These are phyloP conservation scores for Symphodus melops DNA, from an alignment of 2,113 vertebrate species.

Conservation along the genomic window DNA sequence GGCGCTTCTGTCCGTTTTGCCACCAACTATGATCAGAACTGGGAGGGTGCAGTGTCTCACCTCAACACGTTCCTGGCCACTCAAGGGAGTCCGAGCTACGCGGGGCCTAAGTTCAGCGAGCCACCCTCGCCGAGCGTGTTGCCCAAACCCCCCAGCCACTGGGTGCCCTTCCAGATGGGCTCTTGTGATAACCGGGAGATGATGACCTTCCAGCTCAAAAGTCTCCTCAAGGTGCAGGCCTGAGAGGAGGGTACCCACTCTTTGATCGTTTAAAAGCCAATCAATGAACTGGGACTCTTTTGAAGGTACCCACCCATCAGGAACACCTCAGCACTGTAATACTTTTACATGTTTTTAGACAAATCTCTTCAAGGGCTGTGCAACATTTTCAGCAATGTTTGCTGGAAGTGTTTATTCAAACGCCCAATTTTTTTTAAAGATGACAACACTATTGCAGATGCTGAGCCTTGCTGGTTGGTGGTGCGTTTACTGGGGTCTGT, in stretches of 20 bases:
- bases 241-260: conserved; percentile 75
- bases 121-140: conserved; percentile 96
- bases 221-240: conserved; percentile 96
- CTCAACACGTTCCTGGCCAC: conserved; percentile 86
- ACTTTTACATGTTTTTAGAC: conserved; percentile 70
- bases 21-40: conserved; percentile 85
- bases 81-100: conserved; percentile 91
- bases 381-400: conserved; percentile 32
- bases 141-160: conserved; percentile 96
- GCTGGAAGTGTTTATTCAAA: conserved; percentile 30
- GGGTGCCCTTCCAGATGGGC: conserved; percentile 92
- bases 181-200: conserved; percentile 92
- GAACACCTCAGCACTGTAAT: conserved; percentile 74
- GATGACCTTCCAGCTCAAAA: conserved; percentile 98
- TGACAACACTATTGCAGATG: conserved; percentile 59
- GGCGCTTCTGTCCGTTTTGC: conserved; percentile 82
- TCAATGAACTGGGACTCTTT: conserved; percentile 65
- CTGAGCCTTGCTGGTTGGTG: conserved; percentile 77
- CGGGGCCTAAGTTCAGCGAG: conserved; percentile 98
- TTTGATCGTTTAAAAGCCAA: conserved; percentile 29
- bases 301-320: conserved; percentile 58
- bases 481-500: conserved; percentile 48
- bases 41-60: conserved; percentile 87
- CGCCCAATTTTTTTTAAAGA: conserved; percentile 34
- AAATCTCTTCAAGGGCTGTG: conserved; percentile 15